These are phyloP conservation scores for Adela reaumurella DNA, from an alignment of 2,888 invertebrate species.

Conservation along the genomic window DNA sequence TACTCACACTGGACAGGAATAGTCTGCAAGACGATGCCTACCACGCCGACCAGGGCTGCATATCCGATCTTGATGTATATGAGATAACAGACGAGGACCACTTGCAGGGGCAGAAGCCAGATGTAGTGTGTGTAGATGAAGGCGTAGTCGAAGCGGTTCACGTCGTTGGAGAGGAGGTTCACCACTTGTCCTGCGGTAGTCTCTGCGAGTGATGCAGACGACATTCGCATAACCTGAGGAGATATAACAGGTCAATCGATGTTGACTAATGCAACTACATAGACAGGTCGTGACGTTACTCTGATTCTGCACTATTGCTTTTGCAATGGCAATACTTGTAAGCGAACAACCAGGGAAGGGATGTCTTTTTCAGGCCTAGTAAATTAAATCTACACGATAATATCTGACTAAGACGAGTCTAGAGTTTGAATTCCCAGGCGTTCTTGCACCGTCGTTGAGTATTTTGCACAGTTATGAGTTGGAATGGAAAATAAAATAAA, in stretches of 20 bases:
- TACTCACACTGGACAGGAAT: constrained; percentile 77
- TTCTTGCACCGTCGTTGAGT: too few relatives aligned
- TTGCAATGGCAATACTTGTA: too few relatives aligned
- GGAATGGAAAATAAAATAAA: too few relatives aligned
- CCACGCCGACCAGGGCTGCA: constrained; percentile 73
- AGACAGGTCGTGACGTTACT: too few relatives aligned
- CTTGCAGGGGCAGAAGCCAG: constrained; percentile 80
- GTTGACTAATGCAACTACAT: too few relatives aligned
- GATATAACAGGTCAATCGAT: constrained; percentile 1
- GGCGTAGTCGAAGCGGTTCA: constrained; percentile 85
- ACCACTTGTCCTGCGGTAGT: constrained; percentile 89
- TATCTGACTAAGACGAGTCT: too few relatives aligned
- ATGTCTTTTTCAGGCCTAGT: too few relatives aligned
- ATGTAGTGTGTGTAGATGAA: constrained; percentile 81
- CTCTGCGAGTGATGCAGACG: constrained; percentile 78
- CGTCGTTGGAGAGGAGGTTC: constrained; percentile 91
- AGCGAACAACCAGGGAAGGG: too few relatives aligned
- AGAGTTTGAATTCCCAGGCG: too few relatives aligned
- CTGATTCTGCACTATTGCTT: too few relatives aligned
- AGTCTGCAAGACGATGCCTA: constrained; percentile 70
- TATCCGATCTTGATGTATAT: constrained; percentile 73
- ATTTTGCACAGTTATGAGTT: too few relatives aligned
- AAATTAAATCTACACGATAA: too few relatives aligned
- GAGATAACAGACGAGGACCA: constrained; percentile 66
- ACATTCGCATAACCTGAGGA: constrained; percentile 59